Base-by-base conservation (phyloP, 2,888 invertebrate genomes). In the Coleophora deauratella region DNA sequence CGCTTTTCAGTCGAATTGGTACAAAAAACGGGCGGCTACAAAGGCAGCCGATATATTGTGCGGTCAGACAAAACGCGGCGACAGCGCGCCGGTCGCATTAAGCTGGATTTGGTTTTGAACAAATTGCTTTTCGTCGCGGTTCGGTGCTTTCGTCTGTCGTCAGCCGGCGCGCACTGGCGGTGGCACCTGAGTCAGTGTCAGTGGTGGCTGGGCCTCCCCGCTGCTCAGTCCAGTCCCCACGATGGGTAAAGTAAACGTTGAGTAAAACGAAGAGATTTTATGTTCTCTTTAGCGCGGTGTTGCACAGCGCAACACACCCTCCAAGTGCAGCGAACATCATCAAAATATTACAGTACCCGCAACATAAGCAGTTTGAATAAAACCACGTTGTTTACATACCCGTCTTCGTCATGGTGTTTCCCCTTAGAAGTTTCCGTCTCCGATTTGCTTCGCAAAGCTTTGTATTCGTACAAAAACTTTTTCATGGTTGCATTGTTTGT, bases 91-190 rank as follows among this genome's bases (percentile, higher is more conserved):
- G 72, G 73, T 82, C 75, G 81, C 81, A 80, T 82, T 80, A 74
- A 80, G 80, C 64, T 82, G 79, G 78, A 82, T 82, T 84, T 72
- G 57, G 76, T 81, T 84, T 84, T 82, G 73, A 79, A 72, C 78
- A 84, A 82, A 82, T 85, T 82, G 80, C 77, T 79, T 82, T 80
- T 81, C 78, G 85, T 84, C 72, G 73, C 84, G 84, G 77, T 84
- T 73, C 77, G 81, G 62, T 80, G 79, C 72, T 68, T 75, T 68
- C 80, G 77, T 72, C 76, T 72, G 68, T 70, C 70, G 68, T 40
- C 14, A 28, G 10, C 9, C 13, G 8, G 9, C 30, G 14, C 33
- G 33, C 59, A 50, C 54, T 58, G 52, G 60, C 51, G 44, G 53
- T 9, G 21, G 21, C 3, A 21, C 6, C 21, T 4, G 21, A 21